phyloP scores from a whole-genome alignment of 1,140 invertebrate genomes.

The Ooceraea biroi region DNA sequence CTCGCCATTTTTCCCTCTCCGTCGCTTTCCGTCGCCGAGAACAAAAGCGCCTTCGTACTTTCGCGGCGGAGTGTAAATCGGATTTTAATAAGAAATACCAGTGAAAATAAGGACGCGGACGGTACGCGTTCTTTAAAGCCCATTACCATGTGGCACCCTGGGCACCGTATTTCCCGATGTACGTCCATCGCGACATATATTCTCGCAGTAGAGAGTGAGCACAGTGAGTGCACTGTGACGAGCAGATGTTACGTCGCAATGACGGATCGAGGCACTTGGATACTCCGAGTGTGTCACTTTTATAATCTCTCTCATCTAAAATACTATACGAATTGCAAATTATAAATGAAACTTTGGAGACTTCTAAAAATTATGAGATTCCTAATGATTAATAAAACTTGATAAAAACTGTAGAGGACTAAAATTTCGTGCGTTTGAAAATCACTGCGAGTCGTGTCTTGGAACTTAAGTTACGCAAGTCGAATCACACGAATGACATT shows the following conservation, averaged over 20 bases:
- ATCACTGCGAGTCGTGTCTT: too few species aligned
- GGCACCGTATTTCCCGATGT: neutral
- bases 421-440: too few species aligned
- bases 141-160: neutral
- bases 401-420: neutral
- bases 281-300: neutral
- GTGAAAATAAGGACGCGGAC: constrained; percentile 11
- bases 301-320: neutral
- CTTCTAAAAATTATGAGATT: neutral
- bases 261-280: neutral
- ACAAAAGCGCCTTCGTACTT: constrained; percentile 49
- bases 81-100: constrained; percentile 62
- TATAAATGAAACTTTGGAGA: neutral
- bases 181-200: neutral
- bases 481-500: too few species aligned
- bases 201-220: neutral
- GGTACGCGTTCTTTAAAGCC: neutral
- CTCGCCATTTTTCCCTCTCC: neutral
- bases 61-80: constrained; percentile 54
- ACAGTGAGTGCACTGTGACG: neutral
- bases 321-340: neutral
- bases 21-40: constrained; percentile 20
- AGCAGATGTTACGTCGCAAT: neutral
- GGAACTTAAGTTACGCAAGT: too few species aligned
- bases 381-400: neutral